phyloP scores from a whole-genome alignment of 2,888 invertebrate species.

The Epirrhoe tristata region DNA sequence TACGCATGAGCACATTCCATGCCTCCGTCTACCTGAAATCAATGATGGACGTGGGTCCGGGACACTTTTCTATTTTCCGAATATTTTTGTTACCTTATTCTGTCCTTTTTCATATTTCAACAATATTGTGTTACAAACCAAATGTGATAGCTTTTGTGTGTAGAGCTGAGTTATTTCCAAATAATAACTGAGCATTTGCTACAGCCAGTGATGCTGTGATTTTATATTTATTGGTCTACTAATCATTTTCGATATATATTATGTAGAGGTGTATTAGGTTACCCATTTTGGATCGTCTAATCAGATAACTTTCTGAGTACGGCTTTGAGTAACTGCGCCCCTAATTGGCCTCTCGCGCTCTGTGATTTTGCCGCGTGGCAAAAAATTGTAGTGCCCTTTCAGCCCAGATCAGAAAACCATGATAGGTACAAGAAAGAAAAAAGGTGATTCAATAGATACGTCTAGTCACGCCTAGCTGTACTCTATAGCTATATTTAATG shows the following conservation, averaged over 20 bases:
- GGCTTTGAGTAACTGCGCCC: conserved; percentile 17
- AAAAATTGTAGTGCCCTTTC: conserved; percentile 7
- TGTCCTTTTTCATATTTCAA: conserved; percentile 45
- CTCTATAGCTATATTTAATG: too few species aligned
- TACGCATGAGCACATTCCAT: conserved; percentile 60
- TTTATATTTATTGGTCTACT: not conserved
- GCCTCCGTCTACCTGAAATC: conserved; percentile 43
- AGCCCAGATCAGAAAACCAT: not conserved
- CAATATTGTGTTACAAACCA: conserved; percentile 40
- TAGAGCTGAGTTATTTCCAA: conserved; percentile 13
- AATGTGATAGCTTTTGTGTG: conserved; percentile 32
- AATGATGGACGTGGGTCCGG: conserved; percentile 45
- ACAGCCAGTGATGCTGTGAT: not conserved
- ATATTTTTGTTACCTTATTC: conserved; percentile 44
- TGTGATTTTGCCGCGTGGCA: not conserved
- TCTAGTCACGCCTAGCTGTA: not conserved
- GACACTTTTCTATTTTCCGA: conserved; percentile 41
- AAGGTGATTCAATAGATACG: not conserved
- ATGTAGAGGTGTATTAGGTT: not conserved
- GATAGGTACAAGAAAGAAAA: not conserved
- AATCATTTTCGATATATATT: not conserved
- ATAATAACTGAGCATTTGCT: not conserved
- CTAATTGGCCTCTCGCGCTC: conserved; percentile 4
- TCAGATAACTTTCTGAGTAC: conserved; percentile 1
- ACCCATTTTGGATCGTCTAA: not conserved